Conservation (phyloP, 35 echinoderm and acorn worm species). For the Heliocidaris erythrogramma region DNA sequence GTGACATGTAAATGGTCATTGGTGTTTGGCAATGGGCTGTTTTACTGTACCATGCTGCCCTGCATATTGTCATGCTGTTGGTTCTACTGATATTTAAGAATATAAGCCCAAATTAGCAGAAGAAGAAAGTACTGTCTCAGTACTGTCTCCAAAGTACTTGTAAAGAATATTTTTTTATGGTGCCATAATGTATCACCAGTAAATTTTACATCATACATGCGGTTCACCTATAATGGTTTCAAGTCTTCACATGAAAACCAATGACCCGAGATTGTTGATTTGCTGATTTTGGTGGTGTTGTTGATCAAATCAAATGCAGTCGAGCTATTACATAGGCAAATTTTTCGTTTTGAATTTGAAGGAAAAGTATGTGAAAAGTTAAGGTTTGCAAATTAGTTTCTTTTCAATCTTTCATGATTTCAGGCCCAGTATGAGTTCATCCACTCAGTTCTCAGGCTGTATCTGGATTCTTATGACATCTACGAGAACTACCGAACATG, state of each 20-base stretch:
- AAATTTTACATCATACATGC: no score
- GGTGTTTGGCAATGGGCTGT: neutral
- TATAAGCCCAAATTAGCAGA: no score
- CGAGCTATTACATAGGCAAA: no score
- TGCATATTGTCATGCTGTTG: neutral
- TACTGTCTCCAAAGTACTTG: no score
- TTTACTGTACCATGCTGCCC: neutral
- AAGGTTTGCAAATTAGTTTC: neutral
- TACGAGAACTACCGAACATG: slow-evolving; percentile 46
- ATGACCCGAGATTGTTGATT: no score
- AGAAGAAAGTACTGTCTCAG: no score
- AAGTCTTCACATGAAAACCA: no score
- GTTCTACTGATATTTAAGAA: neutral
- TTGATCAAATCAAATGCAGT: no score
- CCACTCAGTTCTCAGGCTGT: neutral
- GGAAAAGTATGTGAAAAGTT: neutral
- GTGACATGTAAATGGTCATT: neutral
- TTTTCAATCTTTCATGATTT: neutral
- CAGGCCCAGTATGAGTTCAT: slow-evolving; percentile 52
- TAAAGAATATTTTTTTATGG: no score
- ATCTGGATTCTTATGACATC: slow-evolving; percentile 57
- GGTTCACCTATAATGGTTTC: no score
- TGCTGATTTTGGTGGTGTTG: no score
- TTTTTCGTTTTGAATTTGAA: neutral
- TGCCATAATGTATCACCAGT: no score